These are phyloP conservation scores for Homarus gammarus DNA, from an alignment of 2,888 invertebrate genomes.

Conservation along the genomic window DNA sequence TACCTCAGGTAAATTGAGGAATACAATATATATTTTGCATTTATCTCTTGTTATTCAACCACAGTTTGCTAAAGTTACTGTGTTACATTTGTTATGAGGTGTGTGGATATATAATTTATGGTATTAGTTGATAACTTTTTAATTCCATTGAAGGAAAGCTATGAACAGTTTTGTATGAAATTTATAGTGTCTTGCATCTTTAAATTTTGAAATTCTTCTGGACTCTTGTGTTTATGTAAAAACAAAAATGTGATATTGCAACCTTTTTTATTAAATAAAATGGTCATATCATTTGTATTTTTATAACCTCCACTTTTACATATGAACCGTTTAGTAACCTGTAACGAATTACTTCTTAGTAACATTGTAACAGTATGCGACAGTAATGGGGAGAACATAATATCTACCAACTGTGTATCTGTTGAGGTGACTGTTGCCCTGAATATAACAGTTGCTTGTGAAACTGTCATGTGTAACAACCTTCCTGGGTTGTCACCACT, in stretches of 20 bases:
- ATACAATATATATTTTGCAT: conserved; percentile 60
- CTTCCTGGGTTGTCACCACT: no score
- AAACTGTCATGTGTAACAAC: no score
- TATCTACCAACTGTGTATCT: no score
- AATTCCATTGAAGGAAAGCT: not conserved
- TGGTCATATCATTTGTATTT: conserved; percentile 21
- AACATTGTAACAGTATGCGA: no score
- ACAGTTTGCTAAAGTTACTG: conserved; percentile 3
- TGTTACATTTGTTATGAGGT: not conserved
- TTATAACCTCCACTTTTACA: no score
- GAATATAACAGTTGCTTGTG: no score
- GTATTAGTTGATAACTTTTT: not conserved
- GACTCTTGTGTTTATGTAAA: conserved; percentile 4
- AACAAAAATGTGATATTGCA: conserved; percentile 52
- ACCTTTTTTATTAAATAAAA: conserved; percentile 47
- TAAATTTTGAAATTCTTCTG: conserved; percentile 10
- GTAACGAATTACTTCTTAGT: no score
- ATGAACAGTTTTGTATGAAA: conserved; percentile 4
- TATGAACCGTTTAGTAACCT: no score
- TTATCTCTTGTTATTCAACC: conserved; percentile 42
- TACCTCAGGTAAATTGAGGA: conserved; percentile 47
- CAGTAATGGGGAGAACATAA: no score
- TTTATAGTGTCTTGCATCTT: conserved; percentile 2
- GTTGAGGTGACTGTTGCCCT: no score
- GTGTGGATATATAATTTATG: conserved; percentile 12